Conservation (phyloP, 2,797 vertebrate species). For the Rallus crepitans region DNA sequence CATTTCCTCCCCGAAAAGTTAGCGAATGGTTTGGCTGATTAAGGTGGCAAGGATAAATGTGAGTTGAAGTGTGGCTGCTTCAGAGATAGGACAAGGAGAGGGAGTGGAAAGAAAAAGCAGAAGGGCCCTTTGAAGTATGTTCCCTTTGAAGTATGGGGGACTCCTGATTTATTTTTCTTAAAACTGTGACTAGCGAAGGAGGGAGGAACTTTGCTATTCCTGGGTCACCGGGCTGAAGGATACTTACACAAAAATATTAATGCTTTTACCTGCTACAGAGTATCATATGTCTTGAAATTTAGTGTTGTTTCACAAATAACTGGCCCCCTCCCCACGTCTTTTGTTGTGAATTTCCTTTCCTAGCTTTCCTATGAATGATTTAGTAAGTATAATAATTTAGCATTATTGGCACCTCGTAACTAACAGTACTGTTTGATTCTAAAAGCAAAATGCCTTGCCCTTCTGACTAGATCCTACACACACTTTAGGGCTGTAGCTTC, state of each 20-base stretch:
- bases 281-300: neutral
- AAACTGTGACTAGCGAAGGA: neutral
- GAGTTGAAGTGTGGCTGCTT: conserved; percentile 21
- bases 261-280: neutral
- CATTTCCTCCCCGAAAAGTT: neutral
- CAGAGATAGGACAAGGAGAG: conserved; percentile 30
- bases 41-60: conserved; percentile 30
- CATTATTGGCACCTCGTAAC: neutral
- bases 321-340: neutral
- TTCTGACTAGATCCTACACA: neutral
- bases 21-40: neutral
- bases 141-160: conserved; percentile 44
- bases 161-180: conserved; percentile 57
- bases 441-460: neutral
- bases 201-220: neutral
- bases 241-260: neutral
- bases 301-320: neutral
- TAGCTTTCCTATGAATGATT: neutral
- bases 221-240: neutral
- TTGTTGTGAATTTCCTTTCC: neutral
- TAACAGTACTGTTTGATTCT: neutral
- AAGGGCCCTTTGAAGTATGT: conserved; percentile 45
- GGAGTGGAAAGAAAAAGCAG: neutral
- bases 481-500: neutral
- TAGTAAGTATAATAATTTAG: neutral